These are phyloP conservation scores for Eubucco bourcierii DNA, from an alignment of 2,113 vertebrate species.

Conservation along the genomic window DNA sequence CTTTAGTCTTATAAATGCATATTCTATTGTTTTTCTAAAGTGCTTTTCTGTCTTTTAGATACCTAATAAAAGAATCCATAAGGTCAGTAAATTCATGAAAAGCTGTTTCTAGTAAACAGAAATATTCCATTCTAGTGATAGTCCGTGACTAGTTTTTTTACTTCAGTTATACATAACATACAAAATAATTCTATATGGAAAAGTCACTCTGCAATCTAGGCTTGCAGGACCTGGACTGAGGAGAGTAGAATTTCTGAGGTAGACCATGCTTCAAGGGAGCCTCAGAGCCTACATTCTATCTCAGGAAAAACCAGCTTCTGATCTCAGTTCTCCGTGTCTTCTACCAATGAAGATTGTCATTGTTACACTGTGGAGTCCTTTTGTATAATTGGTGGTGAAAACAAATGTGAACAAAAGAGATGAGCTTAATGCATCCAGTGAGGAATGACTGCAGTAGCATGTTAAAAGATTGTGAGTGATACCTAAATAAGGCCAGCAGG, in stretches of 20 bases:
- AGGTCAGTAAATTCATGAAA: background rate
- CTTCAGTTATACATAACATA: background rate
- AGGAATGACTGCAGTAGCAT: background rate
- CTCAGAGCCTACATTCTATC: background rate
- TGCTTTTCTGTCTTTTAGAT: background rate
- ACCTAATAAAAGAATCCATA: background rate
- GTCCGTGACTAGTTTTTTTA: background rate
- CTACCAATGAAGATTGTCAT: background rate
- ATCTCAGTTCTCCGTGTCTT: background rate
- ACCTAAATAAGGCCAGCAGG: background rate
- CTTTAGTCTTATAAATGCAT: background rate
- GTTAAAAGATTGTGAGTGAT: background rate
- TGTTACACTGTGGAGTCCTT: background rate
- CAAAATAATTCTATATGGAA: background rate
- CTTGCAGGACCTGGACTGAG: background rate
- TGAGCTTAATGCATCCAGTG: background rate
- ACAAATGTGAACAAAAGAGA: background rate
- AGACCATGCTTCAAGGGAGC: background rate
- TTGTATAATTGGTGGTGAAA: background rate
- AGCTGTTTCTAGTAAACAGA: background rate
- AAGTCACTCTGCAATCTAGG: background rate
- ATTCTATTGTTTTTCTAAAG: background rate
- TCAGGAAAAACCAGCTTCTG: background rate
- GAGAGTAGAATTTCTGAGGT: background rate
- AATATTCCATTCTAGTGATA: background rate